Conservation (phyloP, 1,140 invertebrate genomes). For the Drosophila kikkawai region DNA sequence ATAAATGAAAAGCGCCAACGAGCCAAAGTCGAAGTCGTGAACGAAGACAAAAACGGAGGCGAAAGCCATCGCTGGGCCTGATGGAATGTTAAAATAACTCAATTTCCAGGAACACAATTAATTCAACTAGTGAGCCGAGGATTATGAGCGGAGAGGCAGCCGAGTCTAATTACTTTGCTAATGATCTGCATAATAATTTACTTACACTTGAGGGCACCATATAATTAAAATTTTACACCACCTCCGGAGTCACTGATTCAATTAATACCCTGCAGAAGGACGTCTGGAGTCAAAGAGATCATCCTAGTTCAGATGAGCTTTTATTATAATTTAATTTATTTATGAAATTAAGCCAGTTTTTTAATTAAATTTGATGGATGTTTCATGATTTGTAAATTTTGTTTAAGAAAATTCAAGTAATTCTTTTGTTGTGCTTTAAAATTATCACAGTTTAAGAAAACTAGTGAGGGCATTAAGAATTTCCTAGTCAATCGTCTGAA, state of each 20-base stretch:
- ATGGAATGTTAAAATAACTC: slow-evolving; percentile 67
- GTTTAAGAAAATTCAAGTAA: no score
- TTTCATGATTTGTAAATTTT: no score
- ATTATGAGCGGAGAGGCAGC: slow-evolving; percentile 17
- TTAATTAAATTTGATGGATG: no score
- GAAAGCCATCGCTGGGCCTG: slow-evolving; percentile 27
- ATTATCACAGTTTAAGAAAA: no score
- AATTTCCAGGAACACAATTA: slow-evolving; percentile 74
- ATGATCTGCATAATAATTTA: slow-evolving; percentile 79
- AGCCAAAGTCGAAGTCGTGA: not conserved
- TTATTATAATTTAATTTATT: not conserved
- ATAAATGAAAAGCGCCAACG: slow-evolving; percentile 61
- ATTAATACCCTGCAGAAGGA: slow-evolving; percentile 22
- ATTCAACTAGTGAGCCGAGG: slow-evolving; percentile 54
- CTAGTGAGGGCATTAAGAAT: not conserved
- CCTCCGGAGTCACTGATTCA: slow-evolving; percentile 25
- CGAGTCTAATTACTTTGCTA: slow-evolving; percentile 68
- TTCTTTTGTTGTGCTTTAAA: not conserved
- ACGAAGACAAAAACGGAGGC: not conserved
- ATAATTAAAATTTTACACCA: slow-evolving; percentile 62
- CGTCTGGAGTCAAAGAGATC: not conserved
- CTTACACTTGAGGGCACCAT: slow-evolving; percentile 67
- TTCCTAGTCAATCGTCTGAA: not conserved
- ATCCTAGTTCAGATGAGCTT: not conserved
- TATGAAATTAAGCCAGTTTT: not conserved